Evolutionary conservation across 1,140 invertebrate genomes (phyloP).

Genomic region (Myzus persicae): DNA sequence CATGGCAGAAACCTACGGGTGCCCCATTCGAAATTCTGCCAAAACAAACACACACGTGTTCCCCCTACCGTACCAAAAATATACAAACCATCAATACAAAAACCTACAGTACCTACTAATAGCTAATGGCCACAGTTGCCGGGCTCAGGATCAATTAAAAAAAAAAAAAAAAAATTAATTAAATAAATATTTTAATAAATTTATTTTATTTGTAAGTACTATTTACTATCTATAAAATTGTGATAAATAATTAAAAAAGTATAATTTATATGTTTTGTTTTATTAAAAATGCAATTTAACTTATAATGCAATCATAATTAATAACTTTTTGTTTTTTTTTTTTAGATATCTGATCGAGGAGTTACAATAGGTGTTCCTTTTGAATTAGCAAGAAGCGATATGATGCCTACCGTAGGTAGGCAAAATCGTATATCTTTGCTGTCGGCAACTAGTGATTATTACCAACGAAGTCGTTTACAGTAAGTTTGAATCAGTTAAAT

Average conservation of each 20-base stretch:
- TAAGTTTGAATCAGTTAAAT: neutral
- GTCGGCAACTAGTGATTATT: conserved; percentile 54
- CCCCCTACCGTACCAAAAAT: no score
- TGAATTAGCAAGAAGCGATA: conserved; percentile 54
- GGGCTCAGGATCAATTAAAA: no score
- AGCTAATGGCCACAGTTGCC: no score
- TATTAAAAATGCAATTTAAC: neutral
- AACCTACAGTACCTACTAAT: no score
- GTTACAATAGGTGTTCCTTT: conserved; percentile 48
- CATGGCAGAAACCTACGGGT: no score
- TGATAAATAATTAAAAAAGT: neutral
- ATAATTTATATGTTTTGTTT: no score
- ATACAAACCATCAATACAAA: no score
- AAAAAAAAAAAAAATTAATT: no score
- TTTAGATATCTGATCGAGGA: conserved; percentile 50
- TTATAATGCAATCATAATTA: neutral
- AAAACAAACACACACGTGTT: no score
- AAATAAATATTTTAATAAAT: no score
- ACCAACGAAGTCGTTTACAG: conserved; percentile 55
- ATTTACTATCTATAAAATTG: neutral
- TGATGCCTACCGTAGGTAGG: conserved; percentile 48
- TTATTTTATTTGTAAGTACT: neutral
- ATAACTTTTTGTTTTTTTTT: neutral
- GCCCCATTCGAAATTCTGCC: no score
- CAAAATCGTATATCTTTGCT: conserved; percentile 54